phyloP scores from a whole-genome alignment of 2,888 invertebrate species.

The Lasioglossum figueresi region DNA sequence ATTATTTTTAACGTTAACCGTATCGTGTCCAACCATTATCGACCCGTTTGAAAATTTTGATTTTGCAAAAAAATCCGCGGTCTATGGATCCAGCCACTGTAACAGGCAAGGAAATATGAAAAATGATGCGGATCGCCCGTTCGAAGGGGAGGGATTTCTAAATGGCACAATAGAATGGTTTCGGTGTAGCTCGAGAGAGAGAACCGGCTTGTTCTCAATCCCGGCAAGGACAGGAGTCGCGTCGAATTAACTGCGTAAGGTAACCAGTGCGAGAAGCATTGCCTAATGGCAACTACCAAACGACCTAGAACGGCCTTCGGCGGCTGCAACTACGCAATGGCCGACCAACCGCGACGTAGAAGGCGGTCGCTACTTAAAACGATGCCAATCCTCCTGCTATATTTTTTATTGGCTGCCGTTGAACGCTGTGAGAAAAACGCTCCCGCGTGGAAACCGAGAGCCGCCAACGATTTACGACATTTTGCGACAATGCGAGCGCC shows the following conservation, averaged over 20 bases:
- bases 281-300: conserved; percentile 66
- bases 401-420: conserved; percentile 44
- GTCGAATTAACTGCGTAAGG: conserved; percentile 63
- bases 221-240: conserved; percentile 64
- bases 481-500: conserved; percentile 7
- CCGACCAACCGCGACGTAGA: conserved; percentile 72
- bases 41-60: no score
- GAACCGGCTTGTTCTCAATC: conserved; percentile 44
- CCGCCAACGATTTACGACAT: conserved; percentile 30
- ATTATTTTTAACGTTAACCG: not conserved
- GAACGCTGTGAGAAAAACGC: conserved; percentile 39
- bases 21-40: not conserved
- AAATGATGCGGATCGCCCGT: not conserved
- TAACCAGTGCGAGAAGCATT: conserved; percentile 65
- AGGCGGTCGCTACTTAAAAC: conserved; percentile 71
- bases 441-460: not conserved
- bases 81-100: no score
- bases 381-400: conserved; percentile 58
- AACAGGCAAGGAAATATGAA: not conserved
- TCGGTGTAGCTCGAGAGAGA: conserved; percentile 13
- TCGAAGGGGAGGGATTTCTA: not conserved
- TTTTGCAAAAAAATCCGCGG: no score
- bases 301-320: conserved; percentile 79
- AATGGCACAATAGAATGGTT: conserved; percentile 30
- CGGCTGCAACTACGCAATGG: conserved; percentile 66